Conservation (phyloP, 35 echinoderm and acorn worm genomes). For the Hemicentrotus pulcherrimus region DNA sequence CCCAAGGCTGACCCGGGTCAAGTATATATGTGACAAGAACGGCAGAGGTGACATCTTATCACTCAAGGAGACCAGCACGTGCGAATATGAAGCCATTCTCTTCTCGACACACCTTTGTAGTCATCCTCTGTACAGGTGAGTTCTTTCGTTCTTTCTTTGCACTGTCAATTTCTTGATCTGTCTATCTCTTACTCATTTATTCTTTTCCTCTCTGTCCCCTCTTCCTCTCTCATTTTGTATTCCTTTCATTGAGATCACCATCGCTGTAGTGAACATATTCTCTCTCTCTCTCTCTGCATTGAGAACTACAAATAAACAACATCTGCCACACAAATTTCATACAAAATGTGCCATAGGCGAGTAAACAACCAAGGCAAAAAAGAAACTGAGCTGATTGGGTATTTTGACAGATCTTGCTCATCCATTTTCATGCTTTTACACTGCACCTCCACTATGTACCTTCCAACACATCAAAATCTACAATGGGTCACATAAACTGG, state of each 20-base stretch:
- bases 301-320: too few species aligned
- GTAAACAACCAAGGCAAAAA: too few species aligned
- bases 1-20: constrained; percentile 69
- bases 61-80: constrained; percentile 88
- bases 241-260: background rate
- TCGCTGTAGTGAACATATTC: too few species aligned
- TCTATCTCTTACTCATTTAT: background rate
- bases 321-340: too few species aligned
- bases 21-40: constrained; percentile 84
- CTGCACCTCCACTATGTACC: too few species aligned
- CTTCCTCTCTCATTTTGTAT: background rate
- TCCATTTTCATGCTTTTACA: too few species aligned
- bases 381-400: too few species aligned
- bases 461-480: too few species aligned
- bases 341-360: too few species aligned
- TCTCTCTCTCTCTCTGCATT: too few species aligned
- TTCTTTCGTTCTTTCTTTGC: background rate
- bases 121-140: constrained; percentile 92
- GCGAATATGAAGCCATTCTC: constrained; percentile 92
- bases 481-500: too few species aligned
- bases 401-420: too few species aligned
- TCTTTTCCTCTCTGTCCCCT: background rate
- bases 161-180: background rate
- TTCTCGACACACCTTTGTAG: constrained; percentile 69
- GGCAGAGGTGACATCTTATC: constrained; percentile 79